Conservation (phyloP, 2,888 invertebrate species). For the Xestobium rufovillosum region DNA sequence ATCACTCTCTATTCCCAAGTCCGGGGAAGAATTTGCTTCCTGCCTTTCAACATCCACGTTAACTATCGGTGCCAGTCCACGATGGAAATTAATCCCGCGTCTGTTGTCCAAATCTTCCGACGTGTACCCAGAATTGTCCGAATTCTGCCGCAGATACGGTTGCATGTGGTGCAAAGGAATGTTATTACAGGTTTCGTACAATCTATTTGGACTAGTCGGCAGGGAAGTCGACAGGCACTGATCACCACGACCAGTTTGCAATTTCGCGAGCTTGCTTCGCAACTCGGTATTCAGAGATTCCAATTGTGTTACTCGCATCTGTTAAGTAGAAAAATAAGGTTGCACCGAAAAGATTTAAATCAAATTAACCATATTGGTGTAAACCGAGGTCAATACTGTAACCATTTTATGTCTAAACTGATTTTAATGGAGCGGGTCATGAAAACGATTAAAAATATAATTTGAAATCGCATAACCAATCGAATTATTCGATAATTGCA, state of each 20-base stretch:
- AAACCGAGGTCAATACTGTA: too few relatives aligned
- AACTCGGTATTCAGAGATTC: slow-evolving; percentile 40
- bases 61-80: slow-evolving; percentile 7
- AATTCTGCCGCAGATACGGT: slow-evolving; percentile 30
- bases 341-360: too few relatives aligned
- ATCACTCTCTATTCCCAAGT: slow-evolving; percentile 86
- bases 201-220: slow-evolving; percentile 22
- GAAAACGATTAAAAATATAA: too few relatives aligned
- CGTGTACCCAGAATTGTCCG: slow-evolving; percentile 43
- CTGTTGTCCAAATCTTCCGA: slow-evolving; percentile 37
- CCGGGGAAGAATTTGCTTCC: slow-evolving; percentile 62
- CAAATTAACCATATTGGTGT: too few relatives aligned
- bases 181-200: slow-evolving; percentile 19
- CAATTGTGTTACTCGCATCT: slow-evolving; percentile 39
- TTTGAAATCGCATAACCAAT: too few relatives aligned
- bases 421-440: too few relatives aligned
- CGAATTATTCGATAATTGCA: too few relatives aligned
- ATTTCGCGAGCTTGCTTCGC: slow-evolving; percentile 36
- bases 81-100: slow-evolving; percentile 8
- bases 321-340: too few relatives aligned
- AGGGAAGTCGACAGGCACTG: slow-evolving; percentile 19
- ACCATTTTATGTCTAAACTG: too few relatives aligned
- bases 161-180: slow-evolving; percentile 11
- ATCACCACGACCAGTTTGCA: slow-evolving; percentile 25
- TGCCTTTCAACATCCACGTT: slow-evolving; percentile 32